phyloP scores from a whole-genome alignment of 2,113 vertebrate genomes.

The Miniopterus natalensis region DNA sequence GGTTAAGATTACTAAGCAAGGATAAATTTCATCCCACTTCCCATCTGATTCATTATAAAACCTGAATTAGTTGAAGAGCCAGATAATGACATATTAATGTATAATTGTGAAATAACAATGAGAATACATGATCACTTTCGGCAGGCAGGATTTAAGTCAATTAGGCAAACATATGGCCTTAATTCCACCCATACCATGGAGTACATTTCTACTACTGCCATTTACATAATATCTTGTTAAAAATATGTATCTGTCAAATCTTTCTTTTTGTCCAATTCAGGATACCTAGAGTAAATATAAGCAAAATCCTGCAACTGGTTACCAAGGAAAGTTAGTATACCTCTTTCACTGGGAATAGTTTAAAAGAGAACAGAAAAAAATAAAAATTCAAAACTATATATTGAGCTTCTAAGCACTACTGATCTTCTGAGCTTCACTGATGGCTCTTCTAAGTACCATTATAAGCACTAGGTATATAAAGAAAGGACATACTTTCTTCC shows the following conservation, averaged over 20 bases:
- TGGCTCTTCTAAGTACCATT: not conserved
- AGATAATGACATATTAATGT: not conserved
- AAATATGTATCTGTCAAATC: not conserved
- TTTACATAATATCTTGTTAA: not conserved
- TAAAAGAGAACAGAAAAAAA: conserved; percentile 26
- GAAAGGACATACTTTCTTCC: not conserved
- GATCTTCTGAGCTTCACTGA: not conserved
- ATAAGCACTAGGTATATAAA: not conserved
- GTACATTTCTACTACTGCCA: not conserved
- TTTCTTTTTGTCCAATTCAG: not conserved
- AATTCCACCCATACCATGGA: not conserved
- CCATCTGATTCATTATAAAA: conserved; percentile 11
- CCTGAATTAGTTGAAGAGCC: not conserved
- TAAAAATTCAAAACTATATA: not conserved
- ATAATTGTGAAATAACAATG: not conserved
- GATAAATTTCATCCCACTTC: conserved; percentile 4
- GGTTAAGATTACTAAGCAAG: conserved; percentile 9
- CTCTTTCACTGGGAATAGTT: not conserved
- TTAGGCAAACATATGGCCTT: not conserved
- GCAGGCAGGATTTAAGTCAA: not conserved
- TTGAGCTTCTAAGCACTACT: not conserved
- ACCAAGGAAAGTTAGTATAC: not conserved
- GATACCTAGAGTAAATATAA: conserved; percentile 13
- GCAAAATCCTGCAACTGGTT: not conserved
- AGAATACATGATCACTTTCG: not conserved